A percentile compares a stretch with the other conserved stretches of the same genome.
Conservation (phyloP, 2,888 invertebrate species). For the Sipha maydis region DNA sequence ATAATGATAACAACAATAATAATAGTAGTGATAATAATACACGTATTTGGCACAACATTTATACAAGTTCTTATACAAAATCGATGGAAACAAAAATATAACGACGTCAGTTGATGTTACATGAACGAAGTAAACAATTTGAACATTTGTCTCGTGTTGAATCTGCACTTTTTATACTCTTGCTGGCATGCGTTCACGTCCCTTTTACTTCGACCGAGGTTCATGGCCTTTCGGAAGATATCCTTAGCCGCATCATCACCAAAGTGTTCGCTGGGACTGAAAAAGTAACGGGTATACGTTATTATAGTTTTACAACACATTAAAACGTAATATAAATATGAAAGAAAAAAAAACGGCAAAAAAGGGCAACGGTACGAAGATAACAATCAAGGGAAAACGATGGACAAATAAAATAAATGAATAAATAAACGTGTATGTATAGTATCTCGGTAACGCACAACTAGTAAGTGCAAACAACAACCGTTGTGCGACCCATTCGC, state of each 20-base stretch:
- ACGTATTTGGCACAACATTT: constrained; percentile 51
- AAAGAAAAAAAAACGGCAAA: neutral
- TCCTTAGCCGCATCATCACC: constrained; percentile 50
- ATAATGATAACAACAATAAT: neutral
- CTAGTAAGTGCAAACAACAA: no score
- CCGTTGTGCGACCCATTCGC: no score
- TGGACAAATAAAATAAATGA: neutral
- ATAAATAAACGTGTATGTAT: no score
- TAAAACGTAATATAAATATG: neutral
- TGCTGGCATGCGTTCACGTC: constrained; percentile 38
- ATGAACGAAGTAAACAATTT: constrained; percentile 50
- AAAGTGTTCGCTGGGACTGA: constrained; percentile 53
- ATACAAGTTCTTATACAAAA: neutral
- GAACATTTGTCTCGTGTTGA: constrained; percentile 55
- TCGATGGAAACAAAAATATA: neutral
- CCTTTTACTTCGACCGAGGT: constrained; percentile 44
- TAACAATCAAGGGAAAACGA: neutral
- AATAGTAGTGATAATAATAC: constrained; percentile 2
- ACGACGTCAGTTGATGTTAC: neutral
- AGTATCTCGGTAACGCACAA: no score
- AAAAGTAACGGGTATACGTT: neutral
- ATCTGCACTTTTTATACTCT: constrained; percentile 58
- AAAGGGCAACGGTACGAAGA: neutral
- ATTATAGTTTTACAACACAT: neutral
- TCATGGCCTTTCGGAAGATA: constrained; percentile 55